A percentile compares a stretch with the other conserved stretches of the same genome.
phyloP scores from a whole-genome alignment of 2,113 vertebrate genomes.

The Spilogale gracilis region DNA sequence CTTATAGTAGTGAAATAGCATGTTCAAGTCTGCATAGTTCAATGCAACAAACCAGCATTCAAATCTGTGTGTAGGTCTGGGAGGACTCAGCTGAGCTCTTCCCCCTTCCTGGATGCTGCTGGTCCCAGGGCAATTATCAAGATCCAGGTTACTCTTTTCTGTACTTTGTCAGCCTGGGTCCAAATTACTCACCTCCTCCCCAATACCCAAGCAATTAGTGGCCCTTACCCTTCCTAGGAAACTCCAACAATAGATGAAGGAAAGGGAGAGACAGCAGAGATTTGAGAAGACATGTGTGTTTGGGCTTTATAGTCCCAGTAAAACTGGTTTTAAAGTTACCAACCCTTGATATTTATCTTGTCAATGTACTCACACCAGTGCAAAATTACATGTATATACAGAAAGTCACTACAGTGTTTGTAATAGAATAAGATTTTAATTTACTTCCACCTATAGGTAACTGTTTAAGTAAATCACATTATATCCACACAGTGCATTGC shows the following conservation, averaged over 20 bases:
- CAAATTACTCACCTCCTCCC: slow-evolving; percentile 1
- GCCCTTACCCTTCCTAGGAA: slow-evolving; percentile 24
- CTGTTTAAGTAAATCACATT: slow-evolving; percentile 46
- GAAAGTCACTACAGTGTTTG: neutral
- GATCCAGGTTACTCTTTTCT: slow-evolving; percentile 42
- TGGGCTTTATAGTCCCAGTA: neutral
- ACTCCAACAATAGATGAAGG: neutral
- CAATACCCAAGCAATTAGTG: slow-evolving; percentile 10
- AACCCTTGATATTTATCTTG: slow-evolving; percentile 24
- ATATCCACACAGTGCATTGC: neutral
- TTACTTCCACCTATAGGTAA: neutral
- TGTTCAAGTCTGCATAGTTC: neutral
- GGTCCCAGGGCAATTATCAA: slow-evolving; percentile 44
- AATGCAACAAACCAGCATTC: neutral
- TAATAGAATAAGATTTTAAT: slow-evolving; percentile 62
- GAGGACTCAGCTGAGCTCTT: neutral
- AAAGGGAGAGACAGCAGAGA: neutral
- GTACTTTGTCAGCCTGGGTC: slow-evolving; percentile 13
- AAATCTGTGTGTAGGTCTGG: neutral
- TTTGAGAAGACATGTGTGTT: neutral
- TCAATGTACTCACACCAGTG: neutral
- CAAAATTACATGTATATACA: slow-evolving; percentile 26
- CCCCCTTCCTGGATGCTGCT: neutral
- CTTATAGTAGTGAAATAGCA: neutral
- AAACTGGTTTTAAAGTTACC: slow-evolving; percentile 32